Evolutionary conservation across 2,888 invertebrate genomes (phyloP), one percentile per base, ranked within the genome.

Genomic region (Bombyx huttoni): DNA sequence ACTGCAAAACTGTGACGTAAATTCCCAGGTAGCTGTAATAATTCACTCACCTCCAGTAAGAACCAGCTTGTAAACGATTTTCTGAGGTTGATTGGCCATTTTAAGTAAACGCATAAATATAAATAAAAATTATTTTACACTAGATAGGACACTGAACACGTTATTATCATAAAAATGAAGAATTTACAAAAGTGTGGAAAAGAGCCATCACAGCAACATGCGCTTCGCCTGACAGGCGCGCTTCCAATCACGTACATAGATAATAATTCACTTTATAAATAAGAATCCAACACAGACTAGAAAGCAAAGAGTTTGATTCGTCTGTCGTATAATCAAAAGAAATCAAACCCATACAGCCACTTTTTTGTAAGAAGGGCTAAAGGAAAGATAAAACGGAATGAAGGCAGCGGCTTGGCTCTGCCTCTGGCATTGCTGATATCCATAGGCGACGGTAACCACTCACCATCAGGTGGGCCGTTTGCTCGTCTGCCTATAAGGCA

Each of bases 11-110:
- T 5, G 40, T 10, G 9, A 40, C 40, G 40, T 40, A 40, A 40
- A 40, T 40, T 3, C 12, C 40, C 7, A 40, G 40, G 40, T 40
- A 12, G 48, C 47, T 51, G 45, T 49, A 54, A 53, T 52, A 54
- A 55, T n/a, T 54, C 46, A 86, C 92, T 91, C 90, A 96, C 96
- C 96, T 90, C 96, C 96, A 64, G 96, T 96, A 62, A 97, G 90
- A 62, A 96, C 96, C 67, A 96, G 89, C 88, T 92, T 94, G 89
- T 96, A 96, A 65, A 95, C 91, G 65, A 92, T 92, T 86, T 92
- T 93, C 71, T 91, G 90, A 67, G 71, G 75, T 79, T 80, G 85
- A 70, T 82, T 84, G 66, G 88, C 83, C 89, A 89, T 89, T 79
- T 81, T 75, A 59, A 62, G 62, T 67, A 68, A 73, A 74, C 66